phyloP scores from a whole-genome alignment of 2,797 vertebrate genomes.

The Clarias pachynema region DNA sequence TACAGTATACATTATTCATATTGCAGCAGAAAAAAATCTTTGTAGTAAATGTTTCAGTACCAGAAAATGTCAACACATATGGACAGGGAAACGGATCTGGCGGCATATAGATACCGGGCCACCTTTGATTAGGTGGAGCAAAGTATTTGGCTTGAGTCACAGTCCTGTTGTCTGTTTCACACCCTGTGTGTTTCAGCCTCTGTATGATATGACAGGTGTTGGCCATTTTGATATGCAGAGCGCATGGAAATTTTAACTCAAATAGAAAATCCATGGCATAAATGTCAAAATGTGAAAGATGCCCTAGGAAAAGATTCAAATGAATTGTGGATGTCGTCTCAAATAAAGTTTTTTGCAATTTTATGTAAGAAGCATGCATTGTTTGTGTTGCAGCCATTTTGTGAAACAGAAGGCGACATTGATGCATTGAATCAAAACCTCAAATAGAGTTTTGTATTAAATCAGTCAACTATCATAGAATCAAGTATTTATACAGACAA shows the following conservation, averaged over 20 bases:
- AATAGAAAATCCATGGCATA: constrained; percentile 41
- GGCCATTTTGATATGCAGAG: constrained; percentile 36
- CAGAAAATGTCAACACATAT: constrained; percentile 73
- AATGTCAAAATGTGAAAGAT: constrained; percentile 46
- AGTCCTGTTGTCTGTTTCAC: constrained; percentile 45
- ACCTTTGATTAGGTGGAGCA: constrained; percentile 68
- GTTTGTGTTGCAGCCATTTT: constrained; percentile 3
- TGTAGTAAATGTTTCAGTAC: constrained; percentile 74
- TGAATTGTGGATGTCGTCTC: constrained; percentile 28
- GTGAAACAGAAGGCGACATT: constrained; percentile 3
- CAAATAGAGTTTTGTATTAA: neutral
- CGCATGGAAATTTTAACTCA: constrained; percentile 39
- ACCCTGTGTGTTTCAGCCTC: constrained; percentile 37
- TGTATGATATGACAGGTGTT: constrained; percentile 35
- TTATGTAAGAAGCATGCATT: constrained; percentile 15
- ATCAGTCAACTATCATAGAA: neutral
- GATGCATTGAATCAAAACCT: neutral
- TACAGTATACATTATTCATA: constrained; percentile 85
- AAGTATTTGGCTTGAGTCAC: constrained; percentile 30
- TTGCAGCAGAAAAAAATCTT: constrained; percentile 76
- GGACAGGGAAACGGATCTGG: constrained; percentile 63
- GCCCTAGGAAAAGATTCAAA: constrained; percentile 8
- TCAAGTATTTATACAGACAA: constrained; percentile 38
- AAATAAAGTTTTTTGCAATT: constrained; percentile 43
- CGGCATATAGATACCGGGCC: constrained; percentile 53